Evolutionary conservation across 2,888 invertebrate genomes (phyloP).

Genomic region (Rhamnusium bicolor): DNA sequence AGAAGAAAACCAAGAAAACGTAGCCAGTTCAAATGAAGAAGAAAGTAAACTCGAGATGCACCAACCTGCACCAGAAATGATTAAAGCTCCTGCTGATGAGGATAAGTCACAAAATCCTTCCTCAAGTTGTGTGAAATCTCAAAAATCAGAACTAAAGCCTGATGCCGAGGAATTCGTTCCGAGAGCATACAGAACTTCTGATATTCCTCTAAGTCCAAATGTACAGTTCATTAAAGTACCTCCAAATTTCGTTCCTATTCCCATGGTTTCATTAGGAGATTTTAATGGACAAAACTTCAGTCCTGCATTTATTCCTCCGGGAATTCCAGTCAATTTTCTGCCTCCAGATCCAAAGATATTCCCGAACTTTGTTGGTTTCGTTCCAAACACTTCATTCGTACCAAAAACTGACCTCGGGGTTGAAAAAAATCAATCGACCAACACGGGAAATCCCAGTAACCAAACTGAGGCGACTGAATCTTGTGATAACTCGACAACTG

Average conservation of each 20-base stretch:
- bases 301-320: constrained; percentile 63
- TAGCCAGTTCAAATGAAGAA: constrained; percentile 17
- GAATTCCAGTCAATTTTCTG: constrained; percentile 65
- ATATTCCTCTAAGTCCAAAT: constrained; percentile 53
- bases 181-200: constrained; percentile 60
- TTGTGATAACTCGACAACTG: constrained; percentile 44
- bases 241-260: constrained; percentile 65
- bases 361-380: constrained; percentile 58
- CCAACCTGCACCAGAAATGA: neutral
- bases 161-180: constrained; percentile 71
- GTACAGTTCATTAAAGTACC: constrained; percentile 63
- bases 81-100: neutral
- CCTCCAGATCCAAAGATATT: constrained; percentile 59
- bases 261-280: constrained; percentile 60
- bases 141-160: constrained; percentile 63
- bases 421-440: constrained; percentile 34
- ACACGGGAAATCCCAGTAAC: constrained; percentile 15
- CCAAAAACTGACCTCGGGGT: constrained; percentile 34
- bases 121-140: constrained; percentile 22
- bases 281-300: constrained; percentile 57
- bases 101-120: constrained; percentile 11
- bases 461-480: constrained; percentile 28
- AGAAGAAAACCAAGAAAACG: constrained; percentile 33
- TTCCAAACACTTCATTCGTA: constrained; percentile 44
- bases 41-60: constrained; percentile 13